Base-by-base conservation (phyloP, 2,113 vertebrate genomes). In the Colossoma macropomum region DNA sequence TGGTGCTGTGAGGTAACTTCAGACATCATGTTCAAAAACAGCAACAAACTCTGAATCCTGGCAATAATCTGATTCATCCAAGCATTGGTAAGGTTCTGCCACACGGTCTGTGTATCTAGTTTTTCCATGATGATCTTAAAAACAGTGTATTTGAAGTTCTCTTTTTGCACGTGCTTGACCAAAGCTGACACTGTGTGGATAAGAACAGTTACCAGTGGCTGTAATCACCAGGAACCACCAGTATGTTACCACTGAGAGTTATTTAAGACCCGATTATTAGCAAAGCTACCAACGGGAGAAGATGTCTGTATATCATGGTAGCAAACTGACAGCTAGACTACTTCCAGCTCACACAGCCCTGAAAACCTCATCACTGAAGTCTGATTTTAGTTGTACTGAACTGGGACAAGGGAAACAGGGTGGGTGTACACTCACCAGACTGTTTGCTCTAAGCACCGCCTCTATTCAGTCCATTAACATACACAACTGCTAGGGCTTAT, bases 131-230 rank as follows among this genome's bases (percentile, higher is more conserved):
- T 62, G 25, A 87, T 81, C 19, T 80, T 45, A 48, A 80, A 86
- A 28, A 85, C 30, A 3, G 63, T 63, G 11, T 76, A 84, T 32
- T 45, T 28, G 19, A 79, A 85, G 1, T 52, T 9, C 70, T 87
- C 85, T 41, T 66, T 59, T 38, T 72, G 30, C 23, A 86, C 66
- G 48, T 92, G 81, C 0, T 90, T 84, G 45, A 96, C 92, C 30
- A 90, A 92, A 16, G 95, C 84, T 4, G 91, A 86, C 3, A 86
- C 85, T 0, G 92, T 90, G 54, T 91, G 85, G 34, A 89, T 75
- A 59, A 95, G 78, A 66, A 95, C 45, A 0, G 91, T 95, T 30
- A 69, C 17, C 11, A 19, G 27, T 3, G 30, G 52, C 25, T n/a
- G n/a, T n/a, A n/a, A n/a, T n/a, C n/a, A n/a, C n/a, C n/a, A n/a